A percentile compares a stretch with the other conserved stretches of the same genome.
These are phyloP conservation scores for Xerus rutilus DNA, from an alignment of 2,797 vertebrate species.

Conservation along the genomic window DNA sequence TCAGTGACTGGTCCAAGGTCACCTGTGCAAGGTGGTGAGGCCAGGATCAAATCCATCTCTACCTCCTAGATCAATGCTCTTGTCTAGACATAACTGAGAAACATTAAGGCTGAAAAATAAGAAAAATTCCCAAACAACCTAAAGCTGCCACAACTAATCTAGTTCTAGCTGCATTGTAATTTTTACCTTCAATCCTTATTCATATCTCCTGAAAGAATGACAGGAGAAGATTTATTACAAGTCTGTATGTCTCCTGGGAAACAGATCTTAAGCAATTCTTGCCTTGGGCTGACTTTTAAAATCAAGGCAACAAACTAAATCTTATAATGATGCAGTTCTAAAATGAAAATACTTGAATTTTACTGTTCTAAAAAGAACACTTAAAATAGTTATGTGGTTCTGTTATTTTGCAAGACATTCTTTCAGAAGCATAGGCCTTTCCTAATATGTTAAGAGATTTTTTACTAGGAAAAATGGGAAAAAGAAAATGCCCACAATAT, in stretches of 20 bases:
- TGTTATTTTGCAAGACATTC: neutral
- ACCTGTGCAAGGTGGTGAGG: rapidly evolving
- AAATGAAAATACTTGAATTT: neutral
- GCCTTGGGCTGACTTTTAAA: conserved; percentile 53
- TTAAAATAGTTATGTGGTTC: neutral
- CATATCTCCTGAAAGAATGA: conserved; percentile 38
- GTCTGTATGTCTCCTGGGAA: conserved; percentile 55
- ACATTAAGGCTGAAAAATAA: conserved; percentile 36
- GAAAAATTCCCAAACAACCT: conserved; percentile 46
- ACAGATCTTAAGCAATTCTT: conserved; percentile 49
- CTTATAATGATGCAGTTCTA: neutral
- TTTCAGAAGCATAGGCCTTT: neutral
- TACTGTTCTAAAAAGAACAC: neutral
- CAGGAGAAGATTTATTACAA: conserved; percentile 55
- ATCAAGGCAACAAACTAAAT: neutral
- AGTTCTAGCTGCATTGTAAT: neutral
- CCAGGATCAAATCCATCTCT: neutral
- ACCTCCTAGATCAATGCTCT: neutral
- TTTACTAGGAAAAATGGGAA: neutral
- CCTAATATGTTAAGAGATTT: neutral
- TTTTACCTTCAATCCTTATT: conserved; percentile 27
- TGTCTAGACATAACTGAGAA: conserved; percentile 45
- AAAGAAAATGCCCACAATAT: neutral
- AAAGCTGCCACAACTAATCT: conserved; percentile 43
- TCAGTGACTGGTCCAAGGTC: neutral